Conservation (phyloP, 2,113 vertebrate genomes). For the Malurus melanocephalus region DNA sequence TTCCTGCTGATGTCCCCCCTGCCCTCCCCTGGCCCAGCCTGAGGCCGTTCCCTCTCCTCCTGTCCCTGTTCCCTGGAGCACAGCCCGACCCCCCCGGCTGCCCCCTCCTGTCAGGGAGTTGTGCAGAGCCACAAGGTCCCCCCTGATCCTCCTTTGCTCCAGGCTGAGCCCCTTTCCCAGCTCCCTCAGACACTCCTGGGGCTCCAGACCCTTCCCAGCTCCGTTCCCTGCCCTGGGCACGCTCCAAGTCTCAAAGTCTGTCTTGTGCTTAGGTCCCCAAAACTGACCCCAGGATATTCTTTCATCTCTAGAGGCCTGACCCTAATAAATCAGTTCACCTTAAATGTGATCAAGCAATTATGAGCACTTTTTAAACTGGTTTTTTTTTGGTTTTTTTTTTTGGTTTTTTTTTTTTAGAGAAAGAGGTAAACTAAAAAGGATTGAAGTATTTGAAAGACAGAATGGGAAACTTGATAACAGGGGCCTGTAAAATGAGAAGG, state of each 20-base stretch:
- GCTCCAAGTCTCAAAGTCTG: too few species aligned
- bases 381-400: too few species aligned
- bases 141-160: neutral
- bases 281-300: neutral
- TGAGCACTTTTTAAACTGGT: neutral
- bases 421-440: neutral
- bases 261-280: neutral
- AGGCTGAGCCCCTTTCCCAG: neutral
- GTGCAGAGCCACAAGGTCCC: neutral
- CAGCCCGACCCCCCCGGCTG: neutral
- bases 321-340: neutral
- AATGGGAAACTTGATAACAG: neutral
- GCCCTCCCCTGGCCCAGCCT: fast-evolving
- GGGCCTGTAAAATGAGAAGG: neutral
- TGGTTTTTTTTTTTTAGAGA: neutral
- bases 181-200: neutral
- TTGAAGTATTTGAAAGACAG: neutral
- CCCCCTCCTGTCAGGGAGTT: neutral
- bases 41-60: neutral
- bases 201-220: neutral
- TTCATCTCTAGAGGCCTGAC: neutral
- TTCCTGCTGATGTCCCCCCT: fast-evolving
- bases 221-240: fast-evolving
- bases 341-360: neutral
- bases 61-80: neutral